Conservation (phyloP, 2,888 invertebrate species). For the Cerceris ruficornis region DNA sequence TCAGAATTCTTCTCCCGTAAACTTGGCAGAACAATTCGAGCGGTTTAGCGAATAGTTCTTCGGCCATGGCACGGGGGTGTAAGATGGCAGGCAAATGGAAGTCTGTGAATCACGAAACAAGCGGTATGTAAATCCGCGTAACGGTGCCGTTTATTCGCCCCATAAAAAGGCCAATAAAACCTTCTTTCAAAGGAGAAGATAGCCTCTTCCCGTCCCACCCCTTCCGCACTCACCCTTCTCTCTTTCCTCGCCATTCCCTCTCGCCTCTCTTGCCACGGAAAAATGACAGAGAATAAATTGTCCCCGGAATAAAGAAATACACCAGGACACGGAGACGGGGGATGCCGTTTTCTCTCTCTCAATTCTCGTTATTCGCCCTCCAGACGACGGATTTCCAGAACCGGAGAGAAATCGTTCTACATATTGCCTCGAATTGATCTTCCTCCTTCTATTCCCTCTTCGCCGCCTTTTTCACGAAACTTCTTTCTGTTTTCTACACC, state of each 20-base stretch:
- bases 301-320: conserved; percentile 70
- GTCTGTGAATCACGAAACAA: conserved; percentile 73
- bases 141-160: conserved; percentile 75
- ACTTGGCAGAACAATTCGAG: not conserved
- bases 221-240: conserved; percentile 27
- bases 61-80: not conserved
- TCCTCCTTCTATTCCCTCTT: conserved; percentile 28
- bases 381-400: conserved; percentile 60
- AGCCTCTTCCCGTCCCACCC: conserved; percentile 32
- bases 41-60: not conserved
- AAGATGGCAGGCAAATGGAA: conserved; percentile 53
- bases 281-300: conserved; percentile 77
- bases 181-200: conserved; percentile 60
- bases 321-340: conserved; percentile 36
- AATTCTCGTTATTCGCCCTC: conserved; percentile 60
- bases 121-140: conserved; percentile 76
- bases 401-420: conserved; percentile 75
- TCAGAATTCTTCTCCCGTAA: not conserved
- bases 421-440: conserved; percentile 76
- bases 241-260: conserved; percentile 28
- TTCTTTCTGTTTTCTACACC: conserved; percentile 20
- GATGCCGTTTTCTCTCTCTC: conserved; percentile 34
- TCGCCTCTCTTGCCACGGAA: conserved; percentile 60
- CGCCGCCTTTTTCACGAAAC: conserved; percentile 22
- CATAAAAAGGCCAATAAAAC: conserved; percentile 77